Base-by-base conservation (phyloP, 2,113 vertebrate genomes). In the Dascyllus trimaculatus region DNA sequence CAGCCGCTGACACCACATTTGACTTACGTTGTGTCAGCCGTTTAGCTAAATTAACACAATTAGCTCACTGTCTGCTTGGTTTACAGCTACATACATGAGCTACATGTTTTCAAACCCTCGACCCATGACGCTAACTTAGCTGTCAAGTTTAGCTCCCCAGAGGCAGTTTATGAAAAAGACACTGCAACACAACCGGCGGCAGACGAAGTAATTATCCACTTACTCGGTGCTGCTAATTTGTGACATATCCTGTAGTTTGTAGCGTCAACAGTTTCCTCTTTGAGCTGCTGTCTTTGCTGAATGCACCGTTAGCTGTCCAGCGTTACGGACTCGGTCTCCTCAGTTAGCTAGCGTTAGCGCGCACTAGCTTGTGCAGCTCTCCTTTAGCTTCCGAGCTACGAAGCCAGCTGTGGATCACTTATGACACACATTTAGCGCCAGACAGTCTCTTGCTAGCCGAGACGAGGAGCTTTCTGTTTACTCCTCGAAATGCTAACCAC, bases 311-410 rank as follows among this genome's bases (percentile, higher is more conserved):
- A 25, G 29, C 53, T 48, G 26, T 49, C 45, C 21, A 3, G 40
- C 8, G 49, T 10, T 54, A 66, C 45, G 21, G 58, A 43, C 40
- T 66, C 49, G n/a, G n/a, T 84, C 21, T 65, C 51, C 56, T 78
- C 62, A 29, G 71, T 83, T 78, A 86, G 87, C 88, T 79, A 75
- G 65, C 85, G 48, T 84, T 93, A 91, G 86, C 93, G 58, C 69
- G 11, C 10, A 59, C 75, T 86, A 82, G 85, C 89, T 58, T 15
- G 21, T 58, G 40, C 54, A 38, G 77, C 81, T 62, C 46, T 69
- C 17, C 17, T 68, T 22, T 64, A 15, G 75, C 78, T 79, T 19
- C 26, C 19, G 46, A 52, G 64, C 72, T 66, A 71, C 1, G 62
- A 45, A 29, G 64, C 52, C 76, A 82, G 48, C 82, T 70, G n/a